Conservation (phyloP, 2,888 invertebrate genomes). For the Drosophila barbarae region DNA sequence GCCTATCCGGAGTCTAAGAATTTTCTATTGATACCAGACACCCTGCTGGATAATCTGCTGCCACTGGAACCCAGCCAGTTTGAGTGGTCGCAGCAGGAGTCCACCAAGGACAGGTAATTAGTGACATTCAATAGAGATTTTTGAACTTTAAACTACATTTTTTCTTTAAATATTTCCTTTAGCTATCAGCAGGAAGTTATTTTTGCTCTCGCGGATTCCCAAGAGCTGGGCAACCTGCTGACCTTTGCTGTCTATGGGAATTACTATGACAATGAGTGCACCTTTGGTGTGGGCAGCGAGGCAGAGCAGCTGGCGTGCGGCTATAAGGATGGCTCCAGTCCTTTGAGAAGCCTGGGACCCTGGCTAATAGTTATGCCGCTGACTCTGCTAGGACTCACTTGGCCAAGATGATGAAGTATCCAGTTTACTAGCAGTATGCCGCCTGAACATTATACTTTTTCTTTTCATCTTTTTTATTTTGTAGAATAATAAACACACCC, state of each 20-base stretch:
- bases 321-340: slow-evolving; percentile 19
- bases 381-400: neutral
- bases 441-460: neutral
- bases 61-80: slow-evolving; percentile 69
- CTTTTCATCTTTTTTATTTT: neutral
- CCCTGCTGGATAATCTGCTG: slow-evolving; percentile 58
- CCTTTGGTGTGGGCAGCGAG: slow-evolving; percentile 31
- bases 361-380: slow-evolving; percentile 13
- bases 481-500: slow-evolving; percentile 1
- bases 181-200: slow-evolving; percentile 37
- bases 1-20: slow-evolving; percentile 55
- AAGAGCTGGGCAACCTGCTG: slow-evolving; percentile 53
- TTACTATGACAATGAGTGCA: slow-evolving; percentile 64
- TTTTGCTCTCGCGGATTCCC: slow-evolving; percentile 41
- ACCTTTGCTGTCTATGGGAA: slow-evolving; percentile 74
- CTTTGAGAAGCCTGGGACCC: neutral
- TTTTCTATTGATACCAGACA: slow-evolving; percentile 69
- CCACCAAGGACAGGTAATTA: slow-evolving; percentile 32
- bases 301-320: slow-evolving; percentile 46
- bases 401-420: neutral
- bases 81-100: slow-evolving; percentile 47
- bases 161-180: no score
- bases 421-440: neutral
- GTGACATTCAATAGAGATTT: neutral
- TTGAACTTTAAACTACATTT: rapidly evolving